phyloP scores from a whole-genome alignment of 1,140 invertebrate species.

The Cotesia glomerata region DNA sequence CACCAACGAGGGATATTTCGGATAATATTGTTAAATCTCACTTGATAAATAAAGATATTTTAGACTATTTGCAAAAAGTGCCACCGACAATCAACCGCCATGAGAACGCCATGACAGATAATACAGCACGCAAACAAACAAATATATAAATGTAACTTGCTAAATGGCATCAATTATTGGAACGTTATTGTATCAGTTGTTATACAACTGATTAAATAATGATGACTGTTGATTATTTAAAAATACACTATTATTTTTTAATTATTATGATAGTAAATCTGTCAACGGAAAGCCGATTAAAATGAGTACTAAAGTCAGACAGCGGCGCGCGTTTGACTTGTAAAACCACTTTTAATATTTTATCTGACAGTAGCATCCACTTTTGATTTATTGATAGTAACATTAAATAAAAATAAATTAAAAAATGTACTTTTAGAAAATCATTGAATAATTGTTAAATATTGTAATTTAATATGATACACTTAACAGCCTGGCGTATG shows the following conservation, averaged over 20 bases:
- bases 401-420: neutral
- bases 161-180: slow-evolving; percentile 10
- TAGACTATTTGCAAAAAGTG: slow-evolving; percentile 13
- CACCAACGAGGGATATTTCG: neutral
- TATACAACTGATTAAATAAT: neutral
- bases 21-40: neutral
- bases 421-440: neutral
- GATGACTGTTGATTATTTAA: neutral
- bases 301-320: slow-evolving; percentile 9
- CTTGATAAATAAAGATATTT: neutral
- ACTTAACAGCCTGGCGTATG: slow-evolving; percentile 38
- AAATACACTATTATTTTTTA: neutral
- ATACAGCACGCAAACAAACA: slow-evolving; percentile 36
- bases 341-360: neutral
- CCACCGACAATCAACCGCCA: slow-evolving; percentile 32
- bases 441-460: neutral
- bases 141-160: neutral
- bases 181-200: neutral
- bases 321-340: slow-evolving; percentile 1
- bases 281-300: slow-evolving; percentile 6
- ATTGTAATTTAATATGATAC: slow-evolving; percentile 30
- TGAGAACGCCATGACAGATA: slow-evolving; percentile 52
- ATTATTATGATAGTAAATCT: neutral
- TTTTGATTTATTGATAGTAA: neutral
- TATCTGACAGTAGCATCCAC: neutral